Percentiles rank a stretch among this genome's conserved stretches.
These are phyloP conservation scores for Eulemur albifrons DNA, from an alignment of 2,797 vertebrate species.

Conservation along the genomic window DNA sequence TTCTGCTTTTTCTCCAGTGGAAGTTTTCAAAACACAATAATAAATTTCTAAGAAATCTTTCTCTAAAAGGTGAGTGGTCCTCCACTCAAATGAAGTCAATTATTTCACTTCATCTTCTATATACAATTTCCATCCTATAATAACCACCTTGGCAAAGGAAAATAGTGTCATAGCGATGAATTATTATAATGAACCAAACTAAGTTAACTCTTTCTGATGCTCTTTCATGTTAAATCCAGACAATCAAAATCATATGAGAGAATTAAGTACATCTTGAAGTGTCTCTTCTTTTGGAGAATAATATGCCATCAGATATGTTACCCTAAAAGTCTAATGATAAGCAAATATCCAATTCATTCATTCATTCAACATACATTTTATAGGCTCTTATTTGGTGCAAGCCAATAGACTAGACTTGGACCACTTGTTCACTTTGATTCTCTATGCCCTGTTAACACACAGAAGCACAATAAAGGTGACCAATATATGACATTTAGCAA, in stretches of 20 bases:
- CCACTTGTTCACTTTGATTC: neutral
- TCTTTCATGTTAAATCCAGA: neutral
- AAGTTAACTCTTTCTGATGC: neutral
- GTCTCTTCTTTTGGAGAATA: constrained; percentile 3
- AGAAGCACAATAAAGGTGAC: neutral
- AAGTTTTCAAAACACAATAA: constrained; percentile 36
- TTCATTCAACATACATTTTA: neutral
- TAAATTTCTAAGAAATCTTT: neutral
- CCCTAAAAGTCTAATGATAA: neutral
- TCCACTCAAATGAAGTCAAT: constrained; percentile 34
- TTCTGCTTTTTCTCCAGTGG: constrained; percentile 33
- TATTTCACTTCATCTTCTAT: constrained; percentile 43
- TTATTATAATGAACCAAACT: neutral
- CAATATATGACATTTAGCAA: neutral
- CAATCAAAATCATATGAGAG: neutral
- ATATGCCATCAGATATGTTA: neutral
- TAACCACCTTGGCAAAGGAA: constrained; percentile 28
- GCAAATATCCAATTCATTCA: neutral
- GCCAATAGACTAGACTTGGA: neutral
- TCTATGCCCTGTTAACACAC: neutral
- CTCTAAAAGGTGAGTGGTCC: neutral
- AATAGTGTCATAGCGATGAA: neutral
- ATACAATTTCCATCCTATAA: constrained; percentile 12
- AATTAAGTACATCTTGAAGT: neutral
- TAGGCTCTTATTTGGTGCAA: neutral